Conservation (phyloP, 1,140 invertebrate genomes). For the Eurosta solidaginis region DNA sequence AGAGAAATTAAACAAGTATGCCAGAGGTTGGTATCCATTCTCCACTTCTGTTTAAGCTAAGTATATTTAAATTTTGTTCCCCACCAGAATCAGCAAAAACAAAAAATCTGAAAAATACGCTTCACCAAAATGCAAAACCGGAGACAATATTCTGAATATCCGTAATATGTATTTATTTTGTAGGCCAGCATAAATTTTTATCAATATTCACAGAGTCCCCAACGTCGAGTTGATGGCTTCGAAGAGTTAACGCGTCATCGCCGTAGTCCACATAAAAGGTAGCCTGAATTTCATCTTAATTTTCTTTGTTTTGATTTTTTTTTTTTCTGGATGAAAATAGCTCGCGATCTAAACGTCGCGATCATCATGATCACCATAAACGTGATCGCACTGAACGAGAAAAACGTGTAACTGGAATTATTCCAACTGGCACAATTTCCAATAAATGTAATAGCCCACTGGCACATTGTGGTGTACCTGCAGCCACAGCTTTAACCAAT, state of each 20-base stretch:
- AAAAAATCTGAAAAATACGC: too few relatives aligned
- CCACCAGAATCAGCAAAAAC: too few relatives aligned
- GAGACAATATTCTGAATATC: too few relatives aligned
- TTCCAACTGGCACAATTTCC: conserved; percentile 27
- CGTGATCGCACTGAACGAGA: conserved; percentile 46
- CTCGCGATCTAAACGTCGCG: conserved; percentile 51
- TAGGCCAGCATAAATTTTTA: not conserved
- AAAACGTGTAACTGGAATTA: not conserved
- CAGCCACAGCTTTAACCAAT: not conserved
- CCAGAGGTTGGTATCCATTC: too few relatives aligned
- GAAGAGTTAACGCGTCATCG: conserved; percentile 55
- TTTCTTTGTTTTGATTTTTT: not conserved
- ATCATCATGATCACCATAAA: conserved; percentile 50
- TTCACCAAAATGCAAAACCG: too few relatives aligned
- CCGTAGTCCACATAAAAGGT: conserved; percentile 56
- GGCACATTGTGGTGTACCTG: not conserved
- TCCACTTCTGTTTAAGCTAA: too few relatives aligned
- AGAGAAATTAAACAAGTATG: too few relatives aligned
- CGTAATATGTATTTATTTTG: too few relatives aligned
- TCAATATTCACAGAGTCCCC: conserved; percentile 46
- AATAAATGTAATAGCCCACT: conserved; percentile 48
- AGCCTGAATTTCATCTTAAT: not conserved
- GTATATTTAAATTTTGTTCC: too few relatives aligned
- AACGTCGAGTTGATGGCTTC: conserved; percentile 52
- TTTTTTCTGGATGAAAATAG: conserved; percentile 31